phyloP scores from a whole-genome alignment of 2,113 vertebrate genomes.

The Rallus limicola region DNA sequence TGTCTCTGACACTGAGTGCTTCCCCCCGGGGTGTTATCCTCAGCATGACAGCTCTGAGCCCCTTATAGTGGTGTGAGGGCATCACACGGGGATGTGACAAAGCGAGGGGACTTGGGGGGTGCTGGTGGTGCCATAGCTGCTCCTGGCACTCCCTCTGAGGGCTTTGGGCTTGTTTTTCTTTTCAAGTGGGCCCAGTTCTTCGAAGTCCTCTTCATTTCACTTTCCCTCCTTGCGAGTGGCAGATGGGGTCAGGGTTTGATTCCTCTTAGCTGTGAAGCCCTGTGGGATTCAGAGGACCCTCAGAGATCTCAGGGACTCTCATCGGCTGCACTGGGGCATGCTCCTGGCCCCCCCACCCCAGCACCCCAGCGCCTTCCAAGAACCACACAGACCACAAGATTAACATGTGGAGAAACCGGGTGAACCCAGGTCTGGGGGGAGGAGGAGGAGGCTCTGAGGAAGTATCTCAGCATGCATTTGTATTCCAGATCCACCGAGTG shows the following conservation, averaged over 20 bases:
- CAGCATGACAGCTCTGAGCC: fast-evolving
- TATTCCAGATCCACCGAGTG: conserved; percentile 3
- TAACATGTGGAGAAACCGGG: fast-evolving
- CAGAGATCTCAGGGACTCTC: neutral
- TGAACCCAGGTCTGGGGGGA: neutral
- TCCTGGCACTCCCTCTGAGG: neutral
- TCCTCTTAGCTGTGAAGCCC: neutral
- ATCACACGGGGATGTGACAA: neutral
- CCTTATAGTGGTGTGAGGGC: fast-evolving
- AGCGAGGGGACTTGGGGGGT: fast-evolving
- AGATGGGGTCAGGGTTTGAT: neutral
- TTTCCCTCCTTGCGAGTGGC: neutral
- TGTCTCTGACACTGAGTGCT: neutral
- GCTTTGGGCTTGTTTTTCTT: neutral
- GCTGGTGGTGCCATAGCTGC: neutral
- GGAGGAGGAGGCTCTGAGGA: neutral
- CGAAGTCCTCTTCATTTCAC: neutral
- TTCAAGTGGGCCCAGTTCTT: neutral
- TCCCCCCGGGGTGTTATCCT: fast-evolving
- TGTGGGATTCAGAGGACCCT: neutral
- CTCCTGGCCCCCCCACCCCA: neutral
- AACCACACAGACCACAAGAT: fast-evolving
- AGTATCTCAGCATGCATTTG: neutral
- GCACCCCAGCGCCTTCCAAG: neutral
- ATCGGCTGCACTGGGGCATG: neutral